Conservation (phyloP, 1,140 invertebrate genomes). For the Drosophila lacteicornis region DNA sequence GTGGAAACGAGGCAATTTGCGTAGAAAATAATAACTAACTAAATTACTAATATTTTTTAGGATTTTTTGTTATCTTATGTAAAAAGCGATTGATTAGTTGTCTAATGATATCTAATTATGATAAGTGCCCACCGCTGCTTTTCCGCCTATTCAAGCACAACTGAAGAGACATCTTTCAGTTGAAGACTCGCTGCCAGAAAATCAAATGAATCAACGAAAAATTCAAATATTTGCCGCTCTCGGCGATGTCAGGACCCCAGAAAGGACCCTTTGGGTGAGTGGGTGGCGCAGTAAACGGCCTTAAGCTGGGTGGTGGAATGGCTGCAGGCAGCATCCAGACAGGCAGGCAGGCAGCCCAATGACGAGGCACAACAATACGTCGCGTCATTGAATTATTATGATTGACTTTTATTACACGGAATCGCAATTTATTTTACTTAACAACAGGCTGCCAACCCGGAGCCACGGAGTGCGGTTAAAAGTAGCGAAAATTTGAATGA, state of each 20-base stretch:
- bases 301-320: slow-evolving; percentile 9
- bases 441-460: slow-evolving; percentile 52
- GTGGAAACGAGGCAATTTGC: no score
- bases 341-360: slow-evolving; percentile 9
- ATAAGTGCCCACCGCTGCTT: slow-evolving; percentile 15
- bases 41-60: neutral
- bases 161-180: slow-evolving; percentile 30
- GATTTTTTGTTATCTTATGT: neutral
- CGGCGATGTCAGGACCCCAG: neutral
- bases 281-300: slow-evolving; percentile 17
- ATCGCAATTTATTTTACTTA: slow-evolving; percentile 83
- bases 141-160: neutral
- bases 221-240: slow-evolving; percentile 33
- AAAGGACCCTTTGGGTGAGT: slow-evolving; percentile 3
- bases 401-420: slow-evolving; percentile 83
- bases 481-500: slow-evolving; percentile 76
- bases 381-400: slow-evolving; percentile 81
- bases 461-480: slow-evolving; percentile 58
- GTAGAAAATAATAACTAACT: neutral
- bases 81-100: slow-evolving; percentile 27
- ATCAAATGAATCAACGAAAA: slow-evolving; percentile 46
- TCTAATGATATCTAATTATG: slow-evolving; percentile 30
- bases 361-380: slow-evolving; percentile 55
- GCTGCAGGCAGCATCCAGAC: slow-evolving; percentile 10
- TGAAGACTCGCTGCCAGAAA: slow-evolving; percentile 8